Base-by-base conservation (phyloP, 1,140 invertebrate species). In the Euura saliciscinereae region DNA sequence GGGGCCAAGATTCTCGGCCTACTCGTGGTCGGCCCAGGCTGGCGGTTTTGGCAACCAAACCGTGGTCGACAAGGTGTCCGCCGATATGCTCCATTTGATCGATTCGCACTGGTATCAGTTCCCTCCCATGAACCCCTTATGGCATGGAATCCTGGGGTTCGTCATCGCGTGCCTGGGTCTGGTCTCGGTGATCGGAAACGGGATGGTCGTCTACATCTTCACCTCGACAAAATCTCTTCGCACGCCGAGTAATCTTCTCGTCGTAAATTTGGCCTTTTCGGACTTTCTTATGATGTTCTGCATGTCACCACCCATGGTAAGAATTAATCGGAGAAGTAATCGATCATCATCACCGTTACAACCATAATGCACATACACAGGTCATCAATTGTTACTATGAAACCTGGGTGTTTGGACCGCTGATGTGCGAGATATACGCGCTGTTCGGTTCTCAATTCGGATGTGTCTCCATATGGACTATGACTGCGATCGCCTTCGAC, bases 131-230 rank as follows among this genome's bases (percentile, higher is more conserved):
- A 91, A 92, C 76, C 90, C 91, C 43, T 76, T 91, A 64, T 92
- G 91, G 90, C 91, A 93, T 80, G 90, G 89, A 75, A 84, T 92
- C 13, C 84, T 93, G 66, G 92, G 91, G 7, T 88, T 93, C 72
- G 89, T 89, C 45, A 92, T 93, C 77, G 86, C 88, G 64, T 77
- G 89, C 43, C 86, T 93, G 44, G 91, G 90, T n/a, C 85, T 91
- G 59, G 77, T 88, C 13, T 89, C 90, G 51, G 81, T 90, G 73
- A 78, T 85, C 67, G 91, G 91, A 65, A 93, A 93, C 81, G 87
- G 89, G 43, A 85, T 92, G 68, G 91, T 92, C 73, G 87, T 92
- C 73, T 92, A 90, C 79, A 89, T 92, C 73, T 92, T 92, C 80
- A 84, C 87, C 69, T 89, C 90, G 7, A 91, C 90, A 13, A 91